A percentile compares a stretch with the other conserved stretches of the same genome.
phyloP scores from a whole-genome alignment of 2,888 invertebrate genomes.

The Microdon myrmicae region DNA sequence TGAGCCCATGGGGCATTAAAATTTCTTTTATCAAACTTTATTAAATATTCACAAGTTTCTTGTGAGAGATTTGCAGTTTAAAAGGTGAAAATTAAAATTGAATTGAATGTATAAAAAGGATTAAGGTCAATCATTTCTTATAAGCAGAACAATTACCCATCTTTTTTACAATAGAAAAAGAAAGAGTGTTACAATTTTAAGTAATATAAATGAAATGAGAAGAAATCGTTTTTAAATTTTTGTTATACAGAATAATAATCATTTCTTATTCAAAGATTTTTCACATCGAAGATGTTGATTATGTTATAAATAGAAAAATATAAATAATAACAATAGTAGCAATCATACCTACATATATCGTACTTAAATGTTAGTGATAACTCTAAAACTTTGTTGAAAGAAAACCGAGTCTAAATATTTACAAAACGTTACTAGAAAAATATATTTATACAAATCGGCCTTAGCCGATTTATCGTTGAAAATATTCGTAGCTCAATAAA shows the following conservation, averaged over 20 bases:
- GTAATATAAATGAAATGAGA: not conserved
- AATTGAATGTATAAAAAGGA: too few relatives aligned
- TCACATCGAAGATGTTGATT: constrained; percentile 29
- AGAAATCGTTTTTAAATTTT: not conserved
- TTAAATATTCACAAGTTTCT: too few relatives aligned
- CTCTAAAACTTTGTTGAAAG: constrained; percentile 6
- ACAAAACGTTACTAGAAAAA: constrained; percentile 15
- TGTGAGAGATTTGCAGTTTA: too few relatives aligned
- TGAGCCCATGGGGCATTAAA: too few relatives aligned
- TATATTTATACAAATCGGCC: constrained; percentile 49
- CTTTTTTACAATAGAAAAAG: too few relatives aligned
- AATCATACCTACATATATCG: constrained; percentile 10
- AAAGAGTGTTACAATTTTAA: too few relatives aligned
- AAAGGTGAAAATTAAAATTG: too few relatives aligned
- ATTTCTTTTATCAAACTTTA: too few relatives aligned
- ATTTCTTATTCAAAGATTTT: constrained; percentile 6
- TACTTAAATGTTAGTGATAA: constrained; percentile 23
- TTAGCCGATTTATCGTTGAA: constrained; percentile 39
- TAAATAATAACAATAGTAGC: constrained; percentile 7
- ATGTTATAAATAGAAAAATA: constrained; percentile 10
- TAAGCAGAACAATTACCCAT: too few relatives aligned
- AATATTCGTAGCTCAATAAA: constrained; percentile 38
- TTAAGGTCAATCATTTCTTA: too few relatives aligned
- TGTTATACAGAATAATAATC: not conserved
- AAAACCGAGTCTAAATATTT: constrained; percentile 5